phyloP scores from a whole-genome alignment of 2,888 invertebrate genomes.

The Gibbula magus region DNA sequence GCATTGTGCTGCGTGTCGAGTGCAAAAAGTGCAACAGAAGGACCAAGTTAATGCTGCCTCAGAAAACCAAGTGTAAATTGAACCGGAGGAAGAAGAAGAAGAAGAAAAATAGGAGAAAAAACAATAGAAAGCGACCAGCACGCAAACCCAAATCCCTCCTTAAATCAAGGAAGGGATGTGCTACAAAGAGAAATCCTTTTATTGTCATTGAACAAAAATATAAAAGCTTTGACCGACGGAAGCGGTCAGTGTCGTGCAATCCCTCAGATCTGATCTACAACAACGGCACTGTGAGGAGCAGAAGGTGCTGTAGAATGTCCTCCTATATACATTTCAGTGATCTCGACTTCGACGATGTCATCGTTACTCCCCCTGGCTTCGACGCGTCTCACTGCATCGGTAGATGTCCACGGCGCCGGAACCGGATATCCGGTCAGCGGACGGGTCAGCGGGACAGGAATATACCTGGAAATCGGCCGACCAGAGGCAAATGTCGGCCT shows the following conservation, averaged over 20 bases:
- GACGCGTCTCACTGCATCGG: background rate
- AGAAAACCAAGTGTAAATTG: background rate
- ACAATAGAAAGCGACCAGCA: background rate
- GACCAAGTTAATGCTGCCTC: background rate
- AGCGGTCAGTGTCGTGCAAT: background rate
- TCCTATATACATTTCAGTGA: slow-evolving; percentile 13
- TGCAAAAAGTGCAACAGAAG: slow-evolving; percentile 9
- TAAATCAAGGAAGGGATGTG: background rate
- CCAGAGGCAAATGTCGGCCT: background rate
- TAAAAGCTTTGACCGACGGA: background rate
- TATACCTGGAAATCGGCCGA: background rate
- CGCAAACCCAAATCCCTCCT: background rate
- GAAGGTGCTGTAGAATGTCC: slow-evolving; percentile 5
- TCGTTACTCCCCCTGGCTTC: slow-evolving; percentile 1
- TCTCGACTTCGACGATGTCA: slow-evolving; percentile 13
- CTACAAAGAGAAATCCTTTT: background rate
- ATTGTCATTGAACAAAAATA: slow-evolving; percentile 7
- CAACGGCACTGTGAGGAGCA: background rate
- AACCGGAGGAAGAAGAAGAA: background rate
- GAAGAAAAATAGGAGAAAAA: background rate
- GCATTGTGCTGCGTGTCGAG: slow-evolving; percentile 1
- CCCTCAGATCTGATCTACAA: background rate
- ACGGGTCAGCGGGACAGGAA: background rate
- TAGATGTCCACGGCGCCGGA: background rate
- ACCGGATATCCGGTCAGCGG: background rate